A percentile compares a stretch with the other conserved stretches of the same genome.
Conservation (phyloP, 2,888 invertebrate genomes). For the Gandaritis pyraliata region DNA sequence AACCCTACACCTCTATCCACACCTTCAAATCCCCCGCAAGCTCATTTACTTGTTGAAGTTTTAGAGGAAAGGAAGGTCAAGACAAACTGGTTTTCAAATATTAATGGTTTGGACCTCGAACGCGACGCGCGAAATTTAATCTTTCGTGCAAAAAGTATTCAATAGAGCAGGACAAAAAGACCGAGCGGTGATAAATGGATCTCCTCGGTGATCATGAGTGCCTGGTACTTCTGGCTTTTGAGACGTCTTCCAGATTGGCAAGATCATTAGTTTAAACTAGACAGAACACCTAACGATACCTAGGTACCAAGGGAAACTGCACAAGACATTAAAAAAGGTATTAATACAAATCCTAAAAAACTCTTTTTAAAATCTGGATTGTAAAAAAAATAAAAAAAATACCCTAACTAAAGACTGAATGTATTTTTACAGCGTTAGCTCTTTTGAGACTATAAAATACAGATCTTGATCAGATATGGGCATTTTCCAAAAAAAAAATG, state of each 20-base stretch:
- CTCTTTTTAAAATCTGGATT: no score
- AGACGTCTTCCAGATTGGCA: slow-evolving; percentile 44
- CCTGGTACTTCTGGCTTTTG: slow-evolving; percentile 52
- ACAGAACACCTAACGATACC: slow-evolving; percentile 13
- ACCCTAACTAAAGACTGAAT: no score
- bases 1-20: slow-evolving; percentile 44
- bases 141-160: slow-evolving; percentile 81
- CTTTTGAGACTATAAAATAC: no score
- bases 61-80: slow-evolving; percentile 49
- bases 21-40: slow-evolving; percentile 24
- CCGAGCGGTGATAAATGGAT: slow-evolving; percentile 73
- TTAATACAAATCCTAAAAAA: no score
- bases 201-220: slow-evolving; percentile 60
- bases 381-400: no score
- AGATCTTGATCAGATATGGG: no score
- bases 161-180: slow-evolving; percentile 78
- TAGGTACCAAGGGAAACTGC: neutral
- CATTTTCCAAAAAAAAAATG: neutral
- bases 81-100: slow-evolving; percentile 59
- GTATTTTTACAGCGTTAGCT: no score
- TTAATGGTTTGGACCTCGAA: slow-evolving; percentile 77
- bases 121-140: slow-evolving; percentile 80
- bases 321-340: neutral
- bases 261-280: slow-evolving; percentile 44
- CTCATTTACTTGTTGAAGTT: slow-evolving; percentile 8